phyloP scores from a whole-genome alignment of 2,888 invertebrate species.

The Luffia ferchaultella region DNA sequence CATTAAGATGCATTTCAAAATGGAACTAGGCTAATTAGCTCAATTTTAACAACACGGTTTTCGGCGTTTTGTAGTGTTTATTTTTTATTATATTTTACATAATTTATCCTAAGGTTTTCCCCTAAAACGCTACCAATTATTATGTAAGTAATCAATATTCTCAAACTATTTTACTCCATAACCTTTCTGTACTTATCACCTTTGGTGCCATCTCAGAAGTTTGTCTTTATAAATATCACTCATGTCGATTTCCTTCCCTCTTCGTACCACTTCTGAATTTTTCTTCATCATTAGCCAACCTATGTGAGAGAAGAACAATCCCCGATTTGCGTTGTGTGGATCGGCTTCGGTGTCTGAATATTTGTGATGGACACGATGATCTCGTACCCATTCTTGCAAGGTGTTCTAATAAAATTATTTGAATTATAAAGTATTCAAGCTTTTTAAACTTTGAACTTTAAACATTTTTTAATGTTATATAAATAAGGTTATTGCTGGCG shows the following conservation, averaged over 20 bases:
- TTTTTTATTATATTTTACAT: no score
- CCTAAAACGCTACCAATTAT: no score
- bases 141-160: no score
- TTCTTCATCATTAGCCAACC: conserved; percentile 88
- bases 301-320: conserved; percentile 90
- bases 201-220: conserved; percentile 76
- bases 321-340: conserved; percentile 83
- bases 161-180: no score
- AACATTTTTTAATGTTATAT: background rate
- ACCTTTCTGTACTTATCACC: no score
- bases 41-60: no score
- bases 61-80: no score
- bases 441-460: background rate
- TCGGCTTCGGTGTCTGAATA: conserved; percentile 86
- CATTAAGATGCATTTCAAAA: no score
- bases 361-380: conserved; percentile 81
- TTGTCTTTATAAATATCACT: conserved; percentile 79
- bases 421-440: conserved; percentile 3
- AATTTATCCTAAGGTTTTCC: no score
- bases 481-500: no score
- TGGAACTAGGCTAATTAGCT: no score
- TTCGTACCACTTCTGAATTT: conserved; percentile 78
- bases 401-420: conserved; percentile 43
- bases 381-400: conserved; percentile 68
- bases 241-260: conserved; percentile 80